These are phyloP conservation scores for Drosophila melanica DNA, from an alignment of 1,140 invertebrate species.

Conservation along the genomic window DNA sequence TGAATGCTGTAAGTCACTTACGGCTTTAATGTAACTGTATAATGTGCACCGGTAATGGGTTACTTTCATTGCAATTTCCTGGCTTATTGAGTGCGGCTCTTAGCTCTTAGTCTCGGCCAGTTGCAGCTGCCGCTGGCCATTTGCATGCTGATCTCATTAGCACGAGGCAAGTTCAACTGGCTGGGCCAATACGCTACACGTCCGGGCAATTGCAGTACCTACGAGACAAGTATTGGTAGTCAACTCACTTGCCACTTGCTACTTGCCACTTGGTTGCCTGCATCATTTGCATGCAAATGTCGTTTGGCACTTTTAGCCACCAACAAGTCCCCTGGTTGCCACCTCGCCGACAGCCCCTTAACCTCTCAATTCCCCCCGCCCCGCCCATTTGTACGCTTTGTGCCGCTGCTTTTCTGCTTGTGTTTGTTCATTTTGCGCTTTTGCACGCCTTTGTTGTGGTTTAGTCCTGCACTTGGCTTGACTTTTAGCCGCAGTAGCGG, in stretches of 20 bases:
- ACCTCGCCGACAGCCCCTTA: background rate
- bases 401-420: slow-evolving; percentile 29
- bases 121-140: slow-evolving; percentile 34
- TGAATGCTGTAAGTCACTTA: slow-evolving; percentile 58
- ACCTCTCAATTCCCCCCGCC: background rate
- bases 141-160: slow-evolving; percentile 81
- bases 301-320: slow-evolving; percentile 67
- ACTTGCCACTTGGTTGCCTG: slow-evolving; percentile 48
- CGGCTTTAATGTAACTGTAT: slow-evolving; percentile 38
- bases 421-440: slow-evolving; percentile 69
- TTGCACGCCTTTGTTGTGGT: slow-evolving; percentile 75
- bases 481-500: slow-evolving; percentile 48
- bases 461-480: slow-evolving; percentile 66
- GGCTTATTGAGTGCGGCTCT: slow-evolving; percentile 37
- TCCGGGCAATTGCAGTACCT: slow-evolving; percentile 32
- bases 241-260: slow-evolving; percentile 13
- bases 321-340: background rate
- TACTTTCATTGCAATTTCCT: slow-evolving; percentile 78
- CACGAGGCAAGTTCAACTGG: slow-evolving; percentile 76
- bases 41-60: slow-evolving; percentile 60
- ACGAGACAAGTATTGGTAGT: slow-evolving; percentile 22
- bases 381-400: slow-evolving; percentile 25
- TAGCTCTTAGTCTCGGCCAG: slow-evolving; percentile 37
- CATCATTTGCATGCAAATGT: slow-evolving; percentile 82
- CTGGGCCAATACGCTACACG: slow-evolving; percentile 24